These are phyloP conservation scores for Zhuqinia jingwanae DNA, from an alignment of 2,888 invertebrate genomes.

Conservation along the genomic window DNA sequence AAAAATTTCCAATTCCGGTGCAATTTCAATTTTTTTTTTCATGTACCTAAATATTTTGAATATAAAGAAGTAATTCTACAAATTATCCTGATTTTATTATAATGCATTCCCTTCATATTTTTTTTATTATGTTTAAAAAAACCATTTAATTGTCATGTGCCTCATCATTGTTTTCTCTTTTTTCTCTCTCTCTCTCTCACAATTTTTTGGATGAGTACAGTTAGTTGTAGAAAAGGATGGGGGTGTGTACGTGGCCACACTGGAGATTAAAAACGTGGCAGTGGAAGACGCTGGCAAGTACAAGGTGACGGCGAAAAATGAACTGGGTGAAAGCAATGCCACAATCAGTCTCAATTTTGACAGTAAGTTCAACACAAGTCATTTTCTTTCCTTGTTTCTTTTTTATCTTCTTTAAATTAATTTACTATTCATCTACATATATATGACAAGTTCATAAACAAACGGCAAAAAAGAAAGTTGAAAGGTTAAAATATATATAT, in stretches of 20 bases:
- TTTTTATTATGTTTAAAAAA: no score
- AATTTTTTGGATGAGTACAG: conserved; percentile 82
- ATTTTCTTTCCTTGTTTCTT: conserved; percentile 17
- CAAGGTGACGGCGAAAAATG: conserved; percentile 98
- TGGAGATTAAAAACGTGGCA: conserved; percentile 96
- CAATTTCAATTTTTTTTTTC: no score
- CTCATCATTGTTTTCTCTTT: conserved; percentile 33
- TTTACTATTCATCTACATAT: neutral
- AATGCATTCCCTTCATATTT: neutral
- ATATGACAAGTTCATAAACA: neutral
- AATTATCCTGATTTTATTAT: neutral
- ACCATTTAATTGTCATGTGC: conserved; percentile 7
- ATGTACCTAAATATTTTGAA: no score
- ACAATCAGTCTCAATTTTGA: conserved; percentile 98
- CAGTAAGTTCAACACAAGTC: conserved; percentile 87
- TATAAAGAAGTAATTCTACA: no score
- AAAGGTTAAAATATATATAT: neutral
- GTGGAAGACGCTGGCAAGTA: conserved; percentile 99
- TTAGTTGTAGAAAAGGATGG: conserved; percentile 94
- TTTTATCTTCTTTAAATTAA: conserved; percentile 5
- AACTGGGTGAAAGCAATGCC: conserved; percentile 98
- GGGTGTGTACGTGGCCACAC: conserved; percentile 94
- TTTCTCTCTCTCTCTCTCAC: conserved; percentile 30
- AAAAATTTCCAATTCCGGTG: no score
- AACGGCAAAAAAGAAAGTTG: neutral